A percentile compares a stretch with the other conserved stretches of the same genome.
These are phyloP conservation scores for Pomacea maculata DNA, from an alignment of 1,140 invertebrate species.

Conservation along the genomic window DNA sequence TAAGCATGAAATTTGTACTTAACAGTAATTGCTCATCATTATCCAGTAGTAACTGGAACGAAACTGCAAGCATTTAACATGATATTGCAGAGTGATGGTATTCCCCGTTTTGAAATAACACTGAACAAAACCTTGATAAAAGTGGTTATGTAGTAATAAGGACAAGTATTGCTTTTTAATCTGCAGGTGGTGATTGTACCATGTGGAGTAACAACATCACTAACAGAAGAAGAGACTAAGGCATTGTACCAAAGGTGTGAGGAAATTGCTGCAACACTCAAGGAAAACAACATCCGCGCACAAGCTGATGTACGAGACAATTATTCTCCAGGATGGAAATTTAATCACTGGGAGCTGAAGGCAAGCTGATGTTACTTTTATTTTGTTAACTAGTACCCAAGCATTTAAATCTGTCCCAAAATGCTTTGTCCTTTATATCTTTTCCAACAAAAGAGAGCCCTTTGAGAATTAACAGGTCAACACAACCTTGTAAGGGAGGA, in stretches of 20 bases:
- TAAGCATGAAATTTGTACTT: not conserved
- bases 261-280: slow-evolving; percentile 59
- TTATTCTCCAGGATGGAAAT: slow-evolving; percentile 99
- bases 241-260: slow-evolving; percentile 79
- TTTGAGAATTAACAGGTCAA: no score
- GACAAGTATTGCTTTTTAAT: no score
- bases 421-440: not conserved
- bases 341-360: slow-evolving; percentile 99
- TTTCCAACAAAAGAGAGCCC: no score
- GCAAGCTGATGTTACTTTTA: slow-evolving; percentile 63
- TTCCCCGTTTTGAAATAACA: no score
- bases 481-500: no score
- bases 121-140: no score
- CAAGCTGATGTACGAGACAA: slow-evolving; percentile 90
- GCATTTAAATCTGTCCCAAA: not conserved
- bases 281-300: slow-evolving; percentile 73
- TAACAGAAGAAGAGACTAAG: slow-evolving; percentile 77
- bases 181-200: slow-evolving; percentile 86
- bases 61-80: not conserved
- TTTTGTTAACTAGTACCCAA: not conserved
- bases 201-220: slow-evolving; percentile 91
- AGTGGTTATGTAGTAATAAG: no score
- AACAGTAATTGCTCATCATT: not conserved
- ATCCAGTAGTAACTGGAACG: not conserved
- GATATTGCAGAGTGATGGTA: not conserved